Evolutionary conservation across 2,888 invertebrate genomes (phyloP).

Genomic region (Crioceris asparagi): DNA sequence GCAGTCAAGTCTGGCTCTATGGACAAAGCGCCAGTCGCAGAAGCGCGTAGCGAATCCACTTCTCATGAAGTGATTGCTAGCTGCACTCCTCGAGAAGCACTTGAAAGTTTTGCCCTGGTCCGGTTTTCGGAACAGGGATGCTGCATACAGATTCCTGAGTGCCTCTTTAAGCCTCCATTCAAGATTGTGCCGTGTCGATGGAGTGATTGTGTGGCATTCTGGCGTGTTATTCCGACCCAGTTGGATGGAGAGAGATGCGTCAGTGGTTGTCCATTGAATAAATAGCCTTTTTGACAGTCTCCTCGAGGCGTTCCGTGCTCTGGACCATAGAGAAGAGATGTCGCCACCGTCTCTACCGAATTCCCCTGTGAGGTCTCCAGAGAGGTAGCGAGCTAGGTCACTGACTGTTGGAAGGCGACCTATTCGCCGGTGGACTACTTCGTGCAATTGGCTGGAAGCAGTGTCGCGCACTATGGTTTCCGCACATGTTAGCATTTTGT

Average conservation of each 20-base stretch:
- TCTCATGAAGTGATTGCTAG: neutral
- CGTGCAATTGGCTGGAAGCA: slow-evolving; percentile 18
- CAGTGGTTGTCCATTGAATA: slow-evolving; percentile 1
- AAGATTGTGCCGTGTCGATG: slow-evolving; percentile 1
- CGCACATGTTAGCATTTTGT: slow-evolving; percentile 2
- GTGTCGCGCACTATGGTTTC: slow-evolving; percentile 1
- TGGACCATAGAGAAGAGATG: slow-evolving; percentile 2
- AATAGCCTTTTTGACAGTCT: neutral
- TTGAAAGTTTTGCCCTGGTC: neutral
- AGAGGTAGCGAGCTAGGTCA: slow-evolving; percentile 2
- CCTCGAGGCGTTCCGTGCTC: slow-evolving; percentile 2
- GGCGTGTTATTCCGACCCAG: slow-evolving; percentile 1
- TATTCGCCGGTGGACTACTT: slow-evolving; percentile 14
- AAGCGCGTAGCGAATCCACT: no score
- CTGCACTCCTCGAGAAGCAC: slow-evolving; percentile 1
- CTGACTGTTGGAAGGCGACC: slow-evolving; percentile 2
- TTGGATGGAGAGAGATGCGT: slow-evolving; percentile 1
- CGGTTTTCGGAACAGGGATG: neutral
- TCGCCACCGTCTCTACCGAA: no score
- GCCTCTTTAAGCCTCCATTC: slow-evolving; percentile 3
- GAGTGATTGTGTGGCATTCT: neutral
- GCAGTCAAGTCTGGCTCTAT: no score
- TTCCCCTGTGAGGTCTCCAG: slow-evolving; percentile 1
- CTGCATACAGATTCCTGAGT: neutral
- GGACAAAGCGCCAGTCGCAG: no score